Evolutionary conservation across 2,888 invertebrate species (phyloP).

Genomic region (Phortica magna): DNA sequence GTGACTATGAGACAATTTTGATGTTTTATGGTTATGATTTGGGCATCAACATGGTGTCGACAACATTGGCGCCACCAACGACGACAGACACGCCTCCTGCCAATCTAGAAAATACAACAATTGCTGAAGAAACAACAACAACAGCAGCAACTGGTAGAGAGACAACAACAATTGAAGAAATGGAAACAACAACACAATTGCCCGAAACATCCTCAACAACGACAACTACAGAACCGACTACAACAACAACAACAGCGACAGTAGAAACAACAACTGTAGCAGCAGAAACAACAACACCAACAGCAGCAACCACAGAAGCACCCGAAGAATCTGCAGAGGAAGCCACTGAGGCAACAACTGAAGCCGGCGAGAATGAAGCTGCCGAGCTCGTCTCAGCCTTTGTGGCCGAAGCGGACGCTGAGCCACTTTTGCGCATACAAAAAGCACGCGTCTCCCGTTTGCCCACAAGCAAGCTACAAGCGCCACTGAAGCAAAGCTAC

Average conservation of each 20-base stretch:
- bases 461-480: conserved; percentile 70
- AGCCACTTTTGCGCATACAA: conserved; percentile 69
- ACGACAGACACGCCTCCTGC: conserved; percentile 49
- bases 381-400: conserved; percentile 70
- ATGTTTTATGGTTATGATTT: conserved; percentile 90
- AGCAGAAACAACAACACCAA: conserved; percentile 49
- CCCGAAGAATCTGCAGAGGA: conserved; percentile 52
- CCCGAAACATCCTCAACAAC: conserved; percentile 37
- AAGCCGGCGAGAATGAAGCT: conserved; percentile 56
- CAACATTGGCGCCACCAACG: conserved; percentile 6
- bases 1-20: conserved; percentile 86
- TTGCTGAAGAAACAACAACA: conserved; percentile 46
- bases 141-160: conserved; percentile 41
- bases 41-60: conserved; percentile 76
- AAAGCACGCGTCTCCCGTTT: conserved; percentile 65
- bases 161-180: conserved; percentile 49
- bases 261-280: conserved; percentile 64
- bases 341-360: conserved; percentile 52
- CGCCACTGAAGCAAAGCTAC: conserved; percentile 61
- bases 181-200: conserved; percentile 42
- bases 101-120: conserved; percentile 39
- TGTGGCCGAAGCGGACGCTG: conserved; percentile 65
- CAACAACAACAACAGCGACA: conserved; percentile 41
- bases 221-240: conserved; percentile 45
- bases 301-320: conserved; percentile 54